These are phyloP conservation scores for Halcyon badia DNA, from an alignment of 2,797 vertebrate genomes.

Conservation along the genomic window DNA sequence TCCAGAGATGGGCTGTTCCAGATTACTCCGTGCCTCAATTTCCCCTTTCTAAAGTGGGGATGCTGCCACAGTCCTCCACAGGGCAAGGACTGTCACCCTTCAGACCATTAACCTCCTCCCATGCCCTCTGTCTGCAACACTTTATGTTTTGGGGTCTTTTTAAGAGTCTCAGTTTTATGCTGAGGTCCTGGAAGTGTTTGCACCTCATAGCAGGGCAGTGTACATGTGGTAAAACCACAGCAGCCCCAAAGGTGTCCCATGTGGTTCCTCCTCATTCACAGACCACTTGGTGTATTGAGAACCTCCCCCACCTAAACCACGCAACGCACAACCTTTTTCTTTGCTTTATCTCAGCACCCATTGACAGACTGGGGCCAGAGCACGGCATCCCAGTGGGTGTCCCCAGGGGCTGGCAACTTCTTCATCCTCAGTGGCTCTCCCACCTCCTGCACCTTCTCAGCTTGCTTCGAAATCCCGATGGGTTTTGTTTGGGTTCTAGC, in stretches of 20 bases:
- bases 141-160: neutral
- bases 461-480: fast-evolving
- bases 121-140: neutral
- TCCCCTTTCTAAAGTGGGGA: neutral
- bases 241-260: neutral
- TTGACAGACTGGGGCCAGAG: neutral
- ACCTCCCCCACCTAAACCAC: neutral
- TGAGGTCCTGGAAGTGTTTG: neutral
- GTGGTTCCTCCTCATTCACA: neutral
- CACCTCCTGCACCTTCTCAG: neutral
- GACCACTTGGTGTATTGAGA: neutral
- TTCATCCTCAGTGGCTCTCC: neutral
- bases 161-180: neutral
- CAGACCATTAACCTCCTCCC: neutral
- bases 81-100: neutral
- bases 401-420: neutral
- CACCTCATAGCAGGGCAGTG: neutral
- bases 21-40: neutral
- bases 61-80: neutral
- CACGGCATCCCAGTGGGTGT: fast-evolving
- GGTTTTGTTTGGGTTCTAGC: neutral
- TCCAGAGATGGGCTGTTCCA: neutral
- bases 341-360: neutral
- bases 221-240: neutral
- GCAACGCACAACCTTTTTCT: neutral